Percentiles rank a stretch among this genome's conserved stretches.
These are phyloP conservation scores for Luperina testacea DNA, from an alignment of 2,888 invertebrate species.

Conservation along the genomic window DNA sequence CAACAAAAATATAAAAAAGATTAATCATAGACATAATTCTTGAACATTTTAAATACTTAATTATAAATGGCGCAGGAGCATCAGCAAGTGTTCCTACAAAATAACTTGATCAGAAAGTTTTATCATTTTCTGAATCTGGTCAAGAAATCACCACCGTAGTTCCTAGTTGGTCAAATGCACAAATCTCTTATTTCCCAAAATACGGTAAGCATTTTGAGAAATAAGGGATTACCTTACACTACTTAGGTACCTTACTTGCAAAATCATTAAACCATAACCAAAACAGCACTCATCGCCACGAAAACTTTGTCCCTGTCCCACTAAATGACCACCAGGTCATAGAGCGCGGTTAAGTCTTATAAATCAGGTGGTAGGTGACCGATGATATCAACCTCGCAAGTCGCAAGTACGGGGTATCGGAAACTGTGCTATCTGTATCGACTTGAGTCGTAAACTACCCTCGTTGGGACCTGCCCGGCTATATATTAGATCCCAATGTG, in stretches of 20 bases:
- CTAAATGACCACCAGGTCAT: constrained; percentile 45
- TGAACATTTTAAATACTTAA: not conserved
- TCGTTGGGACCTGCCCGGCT: constrained; percentile 46
- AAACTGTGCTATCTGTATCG: constrained; percentile 64
- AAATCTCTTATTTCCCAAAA: not conserved
- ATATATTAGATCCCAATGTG: constrained; percentile 58
- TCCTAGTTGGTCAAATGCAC: not conserved
- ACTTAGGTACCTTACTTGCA: not conserved
- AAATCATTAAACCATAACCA: not conserved
- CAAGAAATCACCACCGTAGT: not conserved
- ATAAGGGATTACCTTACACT: not conserved
- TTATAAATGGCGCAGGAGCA: not conserved
- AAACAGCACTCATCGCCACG: not conserved
- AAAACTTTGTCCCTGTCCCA: constrained; percentile 9
- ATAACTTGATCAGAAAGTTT: not conserved
- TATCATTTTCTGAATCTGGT: not conserved
- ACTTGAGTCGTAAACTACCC: constrained; percentile 55
- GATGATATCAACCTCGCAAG: constrained; percentile 52
- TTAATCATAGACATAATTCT: not conserved
- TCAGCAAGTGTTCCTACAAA: not conserved
- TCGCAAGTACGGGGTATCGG: constrained; percentile 54
- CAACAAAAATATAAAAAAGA: not conserved
- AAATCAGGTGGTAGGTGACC: constrained; percentile 57
- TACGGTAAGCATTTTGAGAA: no score
- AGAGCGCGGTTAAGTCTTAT: constrained; percentile 48